Evolutionary conservation across 2,113 vertebrate species (phyloP).

Genomic region (Hippocampus zosterae): DNA sequence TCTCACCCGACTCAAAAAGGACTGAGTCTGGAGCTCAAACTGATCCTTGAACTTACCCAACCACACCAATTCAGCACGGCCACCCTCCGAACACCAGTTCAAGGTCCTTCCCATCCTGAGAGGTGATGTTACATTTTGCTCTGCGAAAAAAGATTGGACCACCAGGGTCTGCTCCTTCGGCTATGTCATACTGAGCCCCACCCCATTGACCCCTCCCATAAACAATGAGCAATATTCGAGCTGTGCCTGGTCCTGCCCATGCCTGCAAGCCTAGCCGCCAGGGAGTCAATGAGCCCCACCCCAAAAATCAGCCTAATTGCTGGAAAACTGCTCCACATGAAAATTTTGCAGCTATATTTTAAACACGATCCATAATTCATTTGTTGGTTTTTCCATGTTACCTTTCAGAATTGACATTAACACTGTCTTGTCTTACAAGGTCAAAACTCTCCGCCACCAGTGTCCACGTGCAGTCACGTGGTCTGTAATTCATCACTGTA

Average conservation of each 20-base stretch:
- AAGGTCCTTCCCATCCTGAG: neutral
- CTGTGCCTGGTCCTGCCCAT: neutral
- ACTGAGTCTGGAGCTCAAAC: no score
- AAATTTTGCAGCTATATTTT: neutral
- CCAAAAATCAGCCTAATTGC: neutral
- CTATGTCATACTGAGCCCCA: neutral
- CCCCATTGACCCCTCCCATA: neutral
- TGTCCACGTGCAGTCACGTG: neutral
- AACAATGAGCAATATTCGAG: neutral
- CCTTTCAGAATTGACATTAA: neutral
- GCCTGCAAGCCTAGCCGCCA: neutral
- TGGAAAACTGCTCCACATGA: neutral
- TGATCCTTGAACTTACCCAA: no score
- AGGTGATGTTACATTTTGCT: neutral
- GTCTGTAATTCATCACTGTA: slow-evolving; percentile 2
- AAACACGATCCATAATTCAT: neutral
- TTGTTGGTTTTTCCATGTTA: neutral
- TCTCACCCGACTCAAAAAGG: no score
- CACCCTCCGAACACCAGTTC: neutral
- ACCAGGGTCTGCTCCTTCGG: no score
- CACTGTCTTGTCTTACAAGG: neutral
- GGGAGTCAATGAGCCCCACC: neutral
- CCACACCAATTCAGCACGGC: no score
- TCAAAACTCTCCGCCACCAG: neutral
- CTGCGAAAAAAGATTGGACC: no score